Conservation (phyloP, 1,140 invertebrate species). For the Augochlora pura region DNA sequence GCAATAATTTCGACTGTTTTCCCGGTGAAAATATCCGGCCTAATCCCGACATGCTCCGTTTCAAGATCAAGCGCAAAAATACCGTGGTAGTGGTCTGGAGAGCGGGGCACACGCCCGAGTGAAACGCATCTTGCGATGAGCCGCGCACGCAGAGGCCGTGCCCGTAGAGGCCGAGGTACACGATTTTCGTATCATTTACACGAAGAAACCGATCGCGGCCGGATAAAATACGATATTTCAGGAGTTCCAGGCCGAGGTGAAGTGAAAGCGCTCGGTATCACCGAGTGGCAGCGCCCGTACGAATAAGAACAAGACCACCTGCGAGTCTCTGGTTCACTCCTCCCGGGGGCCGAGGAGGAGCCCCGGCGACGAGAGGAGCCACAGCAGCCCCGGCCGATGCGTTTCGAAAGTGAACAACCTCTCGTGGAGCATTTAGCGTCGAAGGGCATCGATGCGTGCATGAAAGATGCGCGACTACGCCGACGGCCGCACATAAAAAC, state of each 20-base stretch:
- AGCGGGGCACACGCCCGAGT: not conserved
- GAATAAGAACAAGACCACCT: constrained; percentile 45
- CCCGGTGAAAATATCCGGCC: too few species aligned
- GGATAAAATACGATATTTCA: constrained; percentile 50
- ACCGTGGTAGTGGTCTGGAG: not conserved
- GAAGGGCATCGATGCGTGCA: constrained; percentile 56
- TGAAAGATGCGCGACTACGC: constrained; percentile 51
- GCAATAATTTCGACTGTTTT: too few species aligned
- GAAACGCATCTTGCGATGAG: constrained; percentile 9
- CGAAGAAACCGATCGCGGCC: constrained; percentile 46
- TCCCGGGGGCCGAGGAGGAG: not conserved
- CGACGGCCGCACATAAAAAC: constrained; percentile 43
- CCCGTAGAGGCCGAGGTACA: constrained; percentile 5
- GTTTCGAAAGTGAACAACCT: constrained; percentile 43
- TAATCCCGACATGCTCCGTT: not conserved
- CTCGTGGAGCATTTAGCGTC: constrained; percentile 45
- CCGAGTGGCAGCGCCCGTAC: constrained; percentile 5
- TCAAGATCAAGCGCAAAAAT: constrained; percentile 7
- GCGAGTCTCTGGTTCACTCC: not conserved
- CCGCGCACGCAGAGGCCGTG: not conserved
- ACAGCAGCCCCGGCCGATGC: constrained; percentile 3
- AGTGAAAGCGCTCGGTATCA: constrained; percentile 45
- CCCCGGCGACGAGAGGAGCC: not conserved
- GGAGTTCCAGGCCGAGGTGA: constrained; percentile 36
- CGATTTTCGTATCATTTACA: constrained; percentile 52